Conservation (phyloP, 2,797 vertebrate species). For the Octomys mimax region DNA sequence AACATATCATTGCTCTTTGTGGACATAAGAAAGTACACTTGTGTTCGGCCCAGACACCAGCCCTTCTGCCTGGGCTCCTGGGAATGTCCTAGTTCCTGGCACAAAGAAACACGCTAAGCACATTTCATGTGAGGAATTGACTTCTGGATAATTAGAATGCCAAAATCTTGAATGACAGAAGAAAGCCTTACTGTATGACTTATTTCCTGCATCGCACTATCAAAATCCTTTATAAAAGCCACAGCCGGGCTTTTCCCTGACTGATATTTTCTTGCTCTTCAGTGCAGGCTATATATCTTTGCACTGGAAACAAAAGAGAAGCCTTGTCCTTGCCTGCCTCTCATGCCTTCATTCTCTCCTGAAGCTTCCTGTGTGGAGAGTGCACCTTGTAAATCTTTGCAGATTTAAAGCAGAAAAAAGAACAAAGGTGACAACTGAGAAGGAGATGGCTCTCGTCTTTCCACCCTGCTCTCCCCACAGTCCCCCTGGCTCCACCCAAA, state of each 20-base stretch:
- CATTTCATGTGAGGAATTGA: conserved; percentile 49
- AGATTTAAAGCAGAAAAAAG: conserved; percentile 20
- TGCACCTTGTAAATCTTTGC: conserved; percentile 45
- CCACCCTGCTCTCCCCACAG: background rate
- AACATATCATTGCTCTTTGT: background rate
- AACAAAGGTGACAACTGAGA: conserved; percentile 35
- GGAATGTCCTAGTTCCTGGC: background rate
- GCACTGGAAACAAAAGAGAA: conserved; percentile 19
- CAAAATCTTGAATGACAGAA: conserved; percentile 18
- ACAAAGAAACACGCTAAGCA: background rate
- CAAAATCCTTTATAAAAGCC: conserved; percentile 47
- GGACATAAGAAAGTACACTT: background rate
- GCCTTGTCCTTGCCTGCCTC: background rate
- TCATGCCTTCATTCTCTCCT: conserved; percentile 25
- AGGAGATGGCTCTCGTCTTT: too few species aligned
- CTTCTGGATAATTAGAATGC: conserved; percentile 63
- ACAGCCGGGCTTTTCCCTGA: conserved; percentile 19
- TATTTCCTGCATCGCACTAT: background rate
- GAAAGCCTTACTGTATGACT: conserved; percentile 38
- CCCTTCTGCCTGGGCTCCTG: background rate
- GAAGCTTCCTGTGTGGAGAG: background rate
- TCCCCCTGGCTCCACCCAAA: background rate
- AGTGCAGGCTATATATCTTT: conserved; percentile 40
- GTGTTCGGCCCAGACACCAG: background rate
- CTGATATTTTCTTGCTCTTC: background rate